Conservation (phyloP, 2,797 vertebrate species). For the Danio kyathit region DNA sequence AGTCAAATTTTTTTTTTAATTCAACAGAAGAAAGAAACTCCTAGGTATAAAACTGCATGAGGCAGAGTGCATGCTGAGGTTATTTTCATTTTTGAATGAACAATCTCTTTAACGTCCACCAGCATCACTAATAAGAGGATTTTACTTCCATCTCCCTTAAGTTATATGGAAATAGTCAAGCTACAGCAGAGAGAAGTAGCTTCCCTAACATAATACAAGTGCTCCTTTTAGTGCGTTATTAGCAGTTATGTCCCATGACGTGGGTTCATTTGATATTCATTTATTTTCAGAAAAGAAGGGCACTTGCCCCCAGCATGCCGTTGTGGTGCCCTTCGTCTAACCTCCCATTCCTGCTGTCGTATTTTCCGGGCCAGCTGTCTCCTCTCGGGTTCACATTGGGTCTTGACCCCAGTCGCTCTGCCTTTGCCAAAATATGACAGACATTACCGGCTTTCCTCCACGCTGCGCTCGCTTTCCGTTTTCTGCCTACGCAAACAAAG, state of each 20-base stretch:
- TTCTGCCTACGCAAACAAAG: neutral
- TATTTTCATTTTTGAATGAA: too few species aligned
- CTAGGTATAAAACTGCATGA: too few species aligned
- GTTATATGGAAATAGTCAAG: neutral
- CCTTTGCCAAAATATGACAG: neutral
- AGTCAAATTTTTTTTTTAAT: too few species aligned
- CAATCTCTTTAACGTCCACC: too few species aligned
- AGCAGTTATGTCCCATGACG: constrained; percentile 5
- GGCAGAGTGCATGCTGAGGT: too few species aligned
- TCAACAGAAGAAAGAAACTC: too few species aligned
- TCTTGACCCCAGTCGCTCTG: constrained; percentile 50
- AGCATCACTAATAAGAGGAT: too few species aligned
- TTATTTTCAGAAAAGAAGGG: constrained; percentile 25
- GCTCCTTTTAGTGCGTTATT: constrained; percentile 5
- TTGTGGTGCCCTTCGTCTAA: constrained; percentile 48
- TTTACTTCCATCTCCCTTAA: neutral
- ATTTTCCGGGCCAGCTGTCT: constrained; percentile 61
- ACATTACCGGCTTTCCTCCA: constrained; percentile 13
- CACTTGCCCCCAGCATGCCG: constrained; percentile 26
- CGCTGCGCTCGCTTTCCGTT: neutral
- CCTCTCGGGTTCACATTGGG: constrained; percentile 52
- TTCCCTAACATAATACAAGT: neutral
- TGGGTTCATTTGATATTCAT: constrained; percentile 4
- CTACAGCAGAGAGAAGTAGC: neutral
- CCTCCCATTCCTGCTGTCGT: constrained; percentile 58